Conservation (phyloP, 2,888 invertebrate genomes). For the Pheosia gnoma region DNA sequence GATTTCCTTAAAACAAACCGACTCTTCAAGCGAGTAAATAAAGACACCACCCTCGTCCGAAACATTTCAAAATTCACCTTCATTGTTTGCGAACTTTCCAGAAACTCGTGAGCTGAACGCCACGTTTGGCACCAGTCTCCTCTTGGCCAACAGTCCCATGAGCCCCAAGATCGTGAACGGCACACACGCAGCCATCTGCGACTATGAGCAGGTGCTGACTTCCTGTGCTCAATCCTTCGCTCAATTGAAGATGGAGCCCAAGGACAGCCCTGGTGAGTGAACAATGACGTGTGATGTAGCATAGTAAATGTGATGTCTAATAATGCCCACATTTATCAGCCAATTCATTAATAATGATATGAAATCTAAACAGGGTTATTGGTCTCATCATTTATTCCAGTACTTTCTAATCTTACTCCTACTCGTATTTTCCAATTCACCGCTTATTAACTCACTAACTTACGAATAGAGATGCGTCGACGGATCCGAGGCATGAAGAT, state of each 20-base stretch:
- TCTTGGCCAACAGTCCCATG: constrained; percentile 97
- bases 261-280: constrained; percentile 89
- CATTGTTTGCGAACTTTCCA: constrained; percentile 59
- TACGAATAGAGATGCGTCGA: constrained; percentile 88
- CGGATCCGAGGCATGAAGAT: constrained; percentile 94
- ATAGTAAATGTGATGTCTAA: too few relatives aligned
- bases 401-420: background rate
- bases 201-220: constrained; percentile 89
- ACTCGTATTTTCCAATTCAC: background rate
- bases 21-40: too few relatives aligned
- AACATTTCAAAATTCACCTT: background rate
- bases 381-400: too few relatives aligned
- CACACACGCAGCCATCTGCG: constrained; percentile 95
- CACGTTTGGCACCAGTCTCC: constrained; percentile 95
- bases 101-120: constrained; percentile 93
- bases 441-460: constrained; percentile 26
- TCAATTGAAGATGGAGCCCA: constrained; percentile 88
- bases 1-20: too few relatives aligned
- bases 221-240: constrained; percentile 89
- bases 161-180: constrained; percentile 98
- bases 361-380: too few relatives aligned
- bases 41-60: too few relatives aligned
- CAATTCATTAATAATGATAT: too few relatives aligned
- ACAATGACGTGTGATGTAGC: too few relatives aligned
- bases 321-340: too few relatives aligned